Percentiles rank a stretch among this genome's conserved stretches.
Evolutionary conservation across 2,888 invertebrate genomes (phyloP).

Genomic region (Amblyjoppa fuscipennis): DNA sequence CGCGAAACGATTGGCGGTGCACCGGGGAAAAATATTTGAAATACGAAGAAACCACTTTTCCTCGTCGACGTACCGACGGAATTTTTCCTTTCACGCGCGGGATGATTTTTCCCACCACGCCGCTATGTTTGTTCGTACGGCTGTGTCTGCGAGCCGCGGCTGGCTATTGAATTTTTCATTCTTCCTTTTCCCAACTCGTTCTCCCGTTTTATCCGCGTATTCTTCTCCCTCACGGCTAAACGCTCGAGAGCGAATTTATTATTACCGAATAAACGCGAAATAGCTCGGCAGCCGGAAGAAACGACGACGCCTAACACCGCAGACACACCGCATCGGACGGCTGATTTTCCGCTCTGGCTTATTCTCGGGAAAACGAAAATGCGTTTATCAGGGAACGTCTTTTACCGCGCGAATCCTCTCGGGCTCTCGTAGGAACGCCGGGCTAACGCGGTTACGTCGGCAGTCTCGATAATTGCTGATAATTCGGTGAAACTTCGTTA

Average conservation of each 20-base stretch:
- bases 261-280: slow-evolving; percentile 33
- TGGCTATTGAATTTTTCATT: slow-evolving; percentile 65
- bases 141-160: slow-evolving; percentile 33
- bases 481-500: slow-evolving; percentile 84
- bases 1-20: slow-evolving; percentile 55
- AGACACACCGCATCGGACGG: background rate
- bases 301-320: background rate
- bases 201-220: slow-evolving; percentile 20
- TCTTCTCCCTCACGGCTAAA: slow-evolving; percentile 25
- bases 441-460: slow-evolving; percentile 83
- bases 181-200: slow-evolving; percentile 30
- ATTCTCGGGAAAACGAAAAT: slow-evolving; percentile 73
- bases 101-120: slow-evolving; percentile 57
- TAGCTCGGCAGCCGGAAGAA: slow-evolving; percentile 5
- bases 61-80: slow-evolving; percentile 53
- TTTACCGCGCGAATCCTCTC: slow-evolving; percentile 75
- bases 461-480: slow-evolving; percentile 85
- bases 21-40: slow-evolving; percentile 56
- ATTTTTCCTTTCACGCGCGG: slow-evolving; percentile 57
- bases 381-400: slow-evolving; percentile 81
- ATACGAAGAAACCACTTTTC: slow-evolving; percentile 64
- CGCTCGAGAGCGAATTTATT: slow-evolving; percentile 49
- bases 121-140: slow-evolving; percentile 51
- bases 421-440: slow-evolving; percentile 71
- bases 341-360: slow-evolving; percentile 26